Percentiles rank a stretch among this genome's conserved stretches.
phyloP scores from a whole-genome alignment of 2,888 invertebrate species.

The Schizaphis graminum region DNA sequence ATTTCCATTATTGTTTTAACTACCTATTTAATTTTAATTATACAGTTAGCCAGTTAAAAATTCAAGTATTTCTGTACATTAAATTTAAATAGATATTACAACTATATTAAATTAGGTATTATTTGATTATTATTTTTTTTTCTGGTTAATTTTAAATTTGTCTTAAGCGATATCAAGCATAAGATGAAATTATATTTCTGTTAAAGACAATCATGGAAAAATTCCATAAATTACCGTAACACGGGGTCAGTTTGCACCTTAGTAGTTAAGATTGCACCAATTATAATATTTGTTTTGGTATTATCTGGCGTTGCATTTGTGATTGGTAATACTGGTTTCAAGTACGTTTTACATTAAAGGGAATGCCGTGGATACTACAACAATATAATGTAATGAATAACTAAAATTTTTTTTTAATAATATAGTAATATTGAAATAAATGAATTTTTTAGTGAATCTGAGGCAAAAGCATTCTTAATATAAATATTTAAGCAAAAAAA shows the following conservation, averaged over 20 bases:
- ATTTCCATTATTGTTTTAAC: neutral
- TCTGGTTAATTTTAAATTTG: neutral
- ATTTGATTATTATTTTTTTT: neutral
- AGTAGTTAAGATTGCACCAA: too few species aligned
- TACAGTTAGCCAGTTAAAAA: neutral
- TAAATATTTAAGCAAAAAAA: neutral
- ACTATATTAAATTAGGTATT: neutral
- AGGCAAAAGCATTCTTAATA: neutral
- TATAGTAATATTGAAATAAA: neutral
- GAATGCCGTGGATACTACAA: neutral
- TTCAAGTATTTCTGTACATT: neutral
- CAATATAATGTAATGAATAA: neutral
- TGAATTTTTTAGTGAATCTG: neutral
- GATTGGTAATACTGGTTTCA: too few species aligned
- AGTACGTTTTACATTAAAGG: neutral
- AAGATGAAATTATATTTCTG: neutral
- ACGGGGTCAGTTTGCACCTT: too few species aligned
- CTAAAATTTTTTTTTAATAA: neutral
- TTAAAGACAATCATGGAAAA: neutral
- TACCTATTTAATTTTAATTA: neutral
- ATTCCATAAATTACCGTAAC: neutral
- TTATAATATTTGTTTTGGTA: too few species aligned
- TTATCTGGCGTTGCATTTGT: too few species aligned
- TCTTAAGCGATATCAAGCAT: neutral
- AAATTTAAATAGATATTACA: neutral